These are phyloP conservation scores for Trichomalopsis sarcophagae DNA, from an alignment of 1,140 invertebrate species.

Conservation along the genomic window DNA sequence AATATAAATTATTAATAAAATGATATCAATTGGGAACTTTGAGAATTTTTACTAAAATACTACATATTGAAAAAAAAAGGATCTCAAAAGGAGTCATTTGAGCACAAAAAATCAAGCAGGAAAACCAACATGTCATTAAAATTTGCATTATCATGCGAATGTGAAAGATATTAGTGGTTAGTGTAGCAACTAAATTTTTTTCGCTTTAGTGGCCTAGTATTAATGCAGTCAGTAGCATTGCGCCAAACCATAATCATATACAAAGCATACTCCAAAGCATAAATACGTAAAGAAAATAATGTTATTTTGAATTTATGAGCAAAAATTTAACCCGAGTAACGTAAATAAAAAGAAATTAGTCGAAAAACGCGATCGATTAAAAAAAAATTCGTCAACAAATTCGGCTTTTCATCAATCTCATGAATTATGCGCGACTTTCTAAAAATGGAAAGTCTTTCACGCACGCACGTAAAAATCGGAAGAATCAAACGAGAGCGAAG, in stretches of 20 bases:
- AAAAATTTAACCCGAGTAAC: neutral
- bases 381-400: slow-evolving; percentile 1
- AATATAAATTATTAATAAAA: slow-evolving; percentile 10
- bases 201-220: neutral
- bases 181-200: slow-evolving; percentile 26
- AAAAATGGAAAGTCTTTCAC: slow-evolving; percentile 48
- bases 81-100: neutral
- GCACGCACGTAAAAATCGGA: neutral
- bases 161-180: neutral
- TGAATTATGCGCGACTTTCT: slow-evolving; percentile 48
- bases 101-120: neutral
- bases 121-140: neutral
- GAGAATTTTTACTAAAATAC: neutral
- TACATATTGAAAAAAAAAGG: neutral
- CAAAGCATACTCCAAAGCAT: neutral
- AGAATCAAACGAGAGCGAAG: neutral
- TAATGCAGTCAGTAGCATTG: neutral
- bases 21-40: neutral
- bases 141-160: slow-evolving; percentile 44
- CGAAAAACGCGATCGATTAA: neutral
- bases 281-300: neutral
- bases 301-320: too few species aligned
- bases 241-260: neutral
- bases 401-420: slow-evolving; percentile 2
- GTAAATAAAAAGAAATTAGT: neutral